A percentile compares a stretch with the other conserved stretches of the same genome.
These are phyloP conservation scores for Lepus americanus DNA, from an alignment of 2,113 vertebrate species.

Conservation along the genomic window DNA sequence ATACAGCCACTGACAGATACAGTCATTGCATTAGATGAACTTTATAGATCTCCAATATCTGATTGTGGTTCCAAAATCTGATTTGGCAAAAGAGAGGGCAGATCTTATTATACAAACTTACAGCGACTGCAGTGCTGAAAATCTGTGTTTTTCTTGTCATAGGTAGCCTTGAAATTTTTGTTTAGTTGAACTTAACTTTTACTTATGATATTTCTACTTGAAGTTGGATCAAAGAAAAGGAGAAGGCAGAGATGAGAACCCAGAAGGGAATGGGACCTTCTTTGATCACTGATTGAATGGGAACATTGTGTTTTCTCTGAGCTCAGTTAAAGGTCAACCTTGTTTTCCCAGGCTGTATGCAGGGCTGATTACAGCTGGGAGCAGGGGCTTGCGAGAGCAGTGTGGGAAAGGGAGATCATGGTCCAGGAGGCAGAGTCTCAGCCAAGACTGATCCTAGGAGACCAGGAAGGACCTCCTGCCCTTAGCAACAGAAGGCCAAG, in stretches of 20 bases:
- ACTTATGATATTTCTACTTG: slow-evolving; percentile 5
- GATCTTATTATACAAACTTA: neutral
- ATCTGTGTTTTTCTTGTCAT: neutral
- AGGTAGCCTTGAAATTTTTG: neutral
- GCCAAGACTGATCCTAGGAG: neutral
- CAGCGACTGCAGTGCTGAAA: neutral
- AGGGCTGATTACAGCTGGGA: slow-evolving; percentile 2
- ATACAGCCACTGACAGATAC: neutral
- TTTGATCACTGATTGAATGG: neutral
- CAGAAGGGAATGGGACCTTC: neutral
- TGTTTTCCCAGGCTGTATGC: neutral
- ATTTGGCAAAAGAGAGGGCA: neutral
- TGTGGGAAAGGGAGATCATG: neutral
- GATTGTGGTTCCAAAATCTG: slow-evolving; percentile 31
- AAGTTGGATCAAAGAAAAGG: slow-evolving; percentile 42
- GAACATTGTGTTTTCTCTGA: neutral
- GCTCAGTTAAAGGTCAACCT: slow-evolving; percentile 18
- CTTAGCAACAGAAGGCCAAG: neutral
- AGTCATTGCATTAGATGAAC: too few species aligned
- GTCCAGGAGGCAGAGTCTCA: neutral
- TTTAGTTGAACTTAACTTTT: neutral
- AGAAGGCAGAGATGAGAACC: neutral
- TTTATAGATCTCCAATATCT: neutral
- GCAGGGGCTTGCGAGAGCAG: neutral
- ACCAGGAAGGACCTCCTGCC: neutral